Conservation (phyloP, 2,113 vertebrate genomes). For the Alexandromys fortis region DNA sequence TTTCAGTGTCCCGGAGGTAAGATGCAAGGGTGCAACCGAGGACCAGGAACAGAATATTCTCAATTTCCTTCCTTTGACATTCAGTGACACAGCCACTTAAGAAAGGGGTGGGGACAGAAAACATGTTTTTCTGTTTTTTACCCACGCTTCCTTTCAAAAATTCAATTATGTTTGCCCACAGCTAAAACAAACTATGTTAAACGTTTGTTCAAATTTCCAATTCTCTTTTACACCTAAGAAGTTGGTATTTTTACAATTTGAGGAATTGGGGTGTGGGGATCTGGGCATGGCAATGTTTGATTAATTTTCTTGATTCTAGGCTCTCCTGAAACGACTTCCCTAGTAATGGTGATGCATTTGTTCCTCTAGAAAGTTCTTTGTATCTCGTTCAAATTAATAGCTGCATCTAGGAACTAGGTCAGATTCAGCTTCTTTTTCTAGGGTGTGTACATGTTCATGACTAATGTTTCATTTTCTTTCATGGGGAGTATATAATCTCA, state of each 20-base stretch:
- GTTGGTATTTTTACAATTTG: not conserved
- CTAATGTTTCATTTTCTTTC: not conserved
- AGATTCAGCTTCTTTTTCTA: not conserved
- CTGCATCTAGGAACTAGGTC: not conserved
- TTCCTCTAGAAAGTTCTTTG: not conserved
- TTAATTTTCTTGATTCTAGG: not conserved
- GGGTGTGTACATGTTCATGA: not conserved
- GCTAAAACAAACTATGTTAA: not conserved
- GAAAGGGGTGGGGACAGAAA: not conserved
- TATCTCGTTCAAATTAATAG: not conserved
- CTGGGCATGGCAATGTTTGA: not conserved
- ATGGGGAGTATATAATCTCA: not conserved
- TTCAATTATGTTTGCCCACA: not conserved
- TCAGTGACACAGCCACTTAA: not conserved
- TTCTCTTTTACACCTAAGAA: not conserved
- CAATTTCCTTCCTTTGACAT: not conserved
- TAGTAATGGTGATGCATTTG: not conserved
- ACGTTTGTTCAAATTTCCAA: not conserved
- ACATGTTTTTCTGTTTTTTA: not conserved
- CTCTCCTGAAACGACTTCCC: not conserved
- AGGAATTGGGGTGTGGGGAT: not conserved
- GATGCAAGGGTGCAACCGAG: not conserved
- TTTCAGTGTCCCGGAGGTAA: not conserved
- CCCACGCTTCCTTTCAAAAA: not conserved
- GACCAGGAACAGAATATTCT: not conserved